phyloP scores from a whole-genome alignment of 92 coral and sea anemone genomes.

The Porites lobata region DNA sequence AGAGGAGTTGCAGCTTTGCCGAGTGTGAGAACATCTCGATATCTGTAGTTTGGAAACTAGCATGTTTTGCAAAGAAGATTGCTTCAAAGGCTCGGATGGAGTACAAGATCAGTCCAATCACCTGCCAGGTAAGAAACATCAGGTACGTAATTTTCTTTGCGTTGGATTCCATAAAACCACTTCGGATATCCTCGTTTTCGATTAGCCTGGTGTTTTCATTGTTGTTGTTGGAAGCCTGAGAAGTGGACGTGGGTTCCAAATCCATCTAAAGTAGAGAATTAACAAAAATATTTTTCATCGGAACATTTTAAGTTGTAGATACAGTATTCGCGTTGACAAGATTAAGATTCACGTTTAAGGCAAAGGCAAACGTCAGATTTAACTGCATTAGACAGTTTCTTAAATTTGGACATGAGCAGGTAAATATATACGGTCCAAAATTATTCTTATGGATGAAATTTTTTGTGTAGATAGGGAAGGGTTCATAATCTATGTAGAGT shows the following conservation, averaged over 20 bases:
- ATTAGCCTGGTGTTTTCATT: background rate
- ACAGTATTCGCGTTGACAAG: too few species aligned
- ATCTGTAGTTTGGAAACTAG: constrained; percentile 47
- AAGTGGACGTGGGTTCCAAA: too few species aligned
- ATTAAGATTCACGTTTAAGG: too few species aligned
- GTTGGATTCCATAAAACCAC: background rate
- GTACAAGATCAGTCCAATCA: constrained; percentile 53
- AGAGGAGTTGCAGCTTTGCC: constrained; percentile 39
- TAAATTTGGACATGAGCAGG: too few species aligned
- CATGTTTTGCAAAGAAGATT: constrained; percentile 31
- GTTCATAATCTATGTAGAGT: too few species aligned
- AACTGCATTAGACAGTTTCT: too few species aligned
- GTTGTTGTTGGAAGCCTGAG: background rate
- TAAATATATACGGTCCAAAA: too few species aligned
- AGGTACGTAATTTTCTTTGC: constrained; percentile 1
- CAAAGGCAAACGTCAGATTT: too few species aligned
- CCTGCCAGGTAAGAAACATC: constrained; percentile 49
- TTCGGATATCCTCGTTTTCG: background rate
- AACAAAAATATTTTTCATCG: too few species aligned
- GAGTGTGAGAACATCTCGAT: constrained; percentile 34
- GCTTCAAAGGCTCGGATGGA: constrained; percentile 47
- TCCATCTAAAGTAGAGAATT: background rate
- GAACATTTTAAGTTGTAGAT: too few species aligned
- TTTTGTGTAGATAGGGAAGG: too few species aligned
- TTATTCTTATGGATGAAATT: too few species aligned